Base-by-base conservation (phyloP, 1,140 invertebrate genomes). In the Stegodyphus dumicola region DNA sequence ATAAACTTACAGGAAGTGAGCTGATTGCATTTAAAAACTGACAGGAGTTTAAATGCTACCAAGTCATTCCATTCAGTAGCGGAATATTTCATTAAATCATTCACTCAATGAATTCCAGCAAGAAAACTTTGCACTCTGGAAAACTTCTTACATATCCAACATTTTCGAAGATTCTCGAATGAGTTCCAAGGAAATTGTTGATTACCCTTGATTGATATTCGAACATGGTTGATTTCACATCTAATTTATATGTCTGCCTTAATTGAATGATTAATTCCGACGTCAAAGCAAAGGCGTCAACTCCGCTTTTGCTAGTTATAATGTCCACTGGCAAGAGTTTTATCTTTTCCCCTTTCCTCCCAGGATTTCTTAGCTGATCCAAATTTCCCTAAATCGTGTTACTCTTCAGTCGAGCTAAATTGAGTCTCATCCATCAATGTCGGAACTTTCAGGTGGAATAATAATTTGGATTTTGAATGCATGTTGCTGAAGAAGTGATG, bases 381-480 rank as follows among this genome's bases (percentile, higher is more conserved):
- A 33, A 51, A 52, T 71, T 75, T n/a, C 15, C 13, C 11, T 33
- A 75, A 75, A 75, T 83, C 80, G 54, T 83, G 71, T 83, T 83
- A 75, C 33, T 10, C 17, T 48, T 33, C 18, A 54, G 7, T 66
- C 80, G 80, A 75, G 80, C 66, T 67, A 83, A 83, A 83, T 83
- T 83, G 80, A 56, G 6, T 48, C 15, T 33, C 80, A 83, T 83
- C 80, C 56, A 83, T 83, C 80, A 75, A 53, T 67, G 80, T 83
- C 80, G 33, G 67, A 13, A 52, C 80, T 49, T 49, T 75, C 66
- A 53, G 49, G 48, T 53, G 49, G 80, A 83, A 83, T 83, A 83
- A 83, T 83, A 83, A 83, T 83, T 83, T 83, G 49, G 80, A 75
- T 75, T 83, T 83, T 83, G 69, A 67, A 80, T 80, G 77, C 77